Evolutionary conservation across 1,140 invertebrate species (phyloP).

Genomic region (Leptopilina boulardi): DNA sequence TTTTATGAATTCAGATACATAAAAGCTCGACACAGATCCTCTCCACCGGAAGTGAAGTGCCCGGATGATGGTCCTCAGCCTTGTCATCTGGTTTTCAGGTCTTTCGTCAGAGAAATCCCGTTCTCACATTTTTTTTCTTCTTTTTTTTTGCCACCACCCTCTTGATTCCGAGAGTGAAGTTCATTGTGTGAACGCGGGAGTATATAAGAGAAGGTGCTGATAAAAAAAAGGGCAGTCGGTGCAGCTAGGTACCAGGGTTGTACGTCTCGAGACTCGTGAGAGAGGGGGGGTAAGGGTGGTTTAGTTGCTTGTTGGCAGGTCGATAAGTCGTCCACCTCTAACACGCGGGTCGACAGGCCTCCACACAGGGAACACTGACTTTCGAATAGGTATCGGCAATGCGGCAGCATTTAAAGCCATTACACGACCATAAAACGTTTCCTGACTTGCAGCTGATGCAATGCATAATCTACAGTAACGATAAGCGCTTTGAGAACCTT

Average conservation of each 20-base stretch:
- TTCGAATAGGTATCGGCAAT: conserved; percentile 69
- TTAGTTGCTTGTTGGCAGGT: conserved; percentile 49
- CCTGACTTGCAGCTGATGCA: conserved; percentile 35
- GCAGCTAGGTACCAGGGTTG: conserved; percentile 53
- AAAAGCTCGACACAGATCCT: neutral
- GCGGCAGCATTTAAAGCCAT: conserved; percentile 64
- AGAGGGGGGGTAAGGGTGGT: conserved; percentile 43
- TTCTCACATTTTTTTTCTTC: neutral
- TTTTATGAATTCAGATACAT: neutral
- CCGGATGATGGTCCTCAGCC: neutral
- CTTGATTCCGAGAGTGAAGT: neutral
- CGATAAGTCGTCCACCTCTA: conserved; percentile 60
- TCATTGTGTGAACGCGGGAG: neutral
- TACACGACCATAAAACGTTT: conserved; percentile 37
- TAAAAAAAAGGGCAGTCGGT: conserved; percentile 52
- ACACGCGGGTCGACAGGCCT: conserved; percentile 17
- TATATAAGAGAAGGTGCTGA: neutral
- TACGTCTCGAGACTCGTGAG: conserved; percentile 45
- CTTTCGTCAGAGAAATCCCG: neutral
- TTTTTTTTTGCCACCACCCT: too few species aligned
- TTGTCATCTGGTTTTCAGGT: conserved; percentile 9
- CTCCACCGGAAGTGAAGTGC: neutral
- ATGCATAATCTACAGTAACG: conserved; percentile 46
- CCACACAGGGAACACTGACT: conserved; percentile 44
- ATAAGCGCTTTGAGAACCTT: conserved; percentile 51